phyloP scores from a whole-genome alignment of 2,888 invertebrate genomes.

The Sminthurinus aureus region DNA sequence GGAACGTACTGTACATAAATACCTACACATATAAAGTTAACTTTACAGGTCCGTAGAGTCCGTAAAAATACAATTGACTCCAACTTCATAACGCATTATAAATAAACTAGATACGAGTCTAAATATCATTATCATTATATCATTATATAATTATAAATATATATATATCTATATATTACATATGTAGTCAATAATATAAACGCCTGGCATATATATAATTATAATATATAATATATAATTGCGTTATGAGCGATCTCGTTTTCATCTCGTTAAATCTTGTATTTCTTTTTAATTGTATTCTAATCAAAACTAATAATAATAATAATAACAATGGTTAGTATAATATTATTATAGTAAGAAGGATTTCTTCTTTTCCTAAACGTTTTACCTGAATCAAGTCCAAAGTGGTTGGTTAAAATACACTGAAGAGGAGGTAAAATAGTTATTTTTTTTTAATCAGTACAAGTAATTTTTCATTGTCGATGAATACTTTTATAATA shows the following conservation, averaged over 20 bases:
- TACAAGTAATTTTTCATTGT: no score
- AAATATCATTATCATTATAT: conserved; percentile 1
- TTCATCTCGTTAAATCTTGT: neutral
- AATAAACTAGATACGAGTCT: neutral
- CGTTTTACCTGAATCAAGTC: no score
- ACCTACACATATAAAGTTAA: neutral
- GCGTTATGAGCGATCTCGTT: conserved; percentile 1
- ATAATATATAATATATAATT: conserved; percentile 23
- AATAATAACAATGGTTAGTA: no score
- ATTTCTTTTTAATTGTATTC: no score
- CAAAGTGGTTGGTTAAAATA: no score
- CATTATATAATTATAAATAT: conserved; percentile 38
- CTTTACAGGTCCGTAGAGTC: neutral
- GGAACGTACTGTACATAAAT: no score
- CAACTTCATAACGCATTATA: neutral
- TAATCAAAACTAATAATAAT: no score
- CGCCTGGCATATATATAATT: conserved; percentile 38
- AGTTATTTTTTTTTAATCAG: no score
- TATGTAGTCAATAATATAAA: conserved; percentile 37
- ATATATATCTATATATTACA: conserved; percentile 8
- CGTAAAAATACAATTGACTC: neutral
- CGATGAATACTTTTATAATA: no score
- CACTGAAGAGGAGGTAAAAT: no score
- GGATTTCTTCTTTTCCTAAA: no score
- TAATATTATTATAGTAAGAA: no score